A percentile compares a stretch with the other conserved stretches of the same genome.
phyloP scores from a whole-genome alignment of 1,140 invertebrate species.

The Penaeus vannamei region DNA sequence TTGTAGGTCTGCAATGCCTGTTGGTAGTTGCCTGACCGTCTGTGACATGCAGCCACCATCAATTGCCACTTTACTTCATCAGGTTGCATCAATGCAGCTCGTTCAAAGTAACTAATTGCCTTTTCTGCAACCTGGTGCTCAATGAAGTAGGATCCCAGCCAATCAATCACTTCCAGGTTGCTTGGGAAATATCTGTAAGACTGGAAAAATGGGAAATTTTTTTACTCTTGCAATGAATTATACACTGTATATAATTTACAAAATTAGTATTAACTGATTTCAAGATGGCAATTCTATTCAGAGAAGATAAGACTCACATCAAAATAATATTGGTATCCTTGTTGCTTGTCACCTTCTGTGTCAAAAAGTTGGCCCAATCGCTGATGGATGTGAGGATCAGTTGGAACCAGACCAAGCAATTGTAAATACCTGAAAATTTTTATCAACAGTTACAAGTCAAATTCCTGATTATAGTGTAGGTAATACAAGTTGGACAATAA shows the following conservation, averaged over 20 bases:
- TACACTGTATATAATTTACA: no score
- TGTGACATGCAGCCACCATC: constrained; percentile 87
- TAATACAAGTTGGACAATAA: not conserved
- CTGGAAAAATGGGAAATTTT: constrained; percentile 71
- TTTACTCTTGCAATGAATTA: no score
- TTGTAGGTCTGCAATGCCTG: constrained; percentile 85
- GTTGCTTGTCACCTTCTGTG: constrained; percentile 87
- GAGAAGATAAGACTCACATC: constrained; percentile 78
- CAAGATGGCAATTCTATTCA: not conserved
- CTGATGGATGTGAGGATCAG: constrained; percentile 86
- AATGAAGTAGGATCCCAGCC: constrained; percentile 92
- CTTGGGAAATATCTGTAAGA: constrained; percentile 91
- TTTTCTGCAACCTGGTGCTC: constrained; percentile 82
- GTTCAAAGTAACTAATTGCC: constrained; percentile 89
- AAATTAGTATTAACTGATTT: no score
- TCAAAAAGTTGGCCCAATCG: constrained; percentile 90
- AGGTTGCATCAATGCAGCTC: constrained; percentile 89
- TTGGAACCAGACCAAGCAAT: constrained; percentile 85
- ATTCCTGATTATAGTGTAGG: no score
- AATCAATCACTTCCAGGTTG: constrained; percentile 90
- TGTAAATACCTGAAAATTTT: constrained; percentile 82
- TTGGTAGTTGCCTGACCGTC: constrained; percentile 87
- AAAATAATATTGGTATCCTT: constrained; percentile 92
- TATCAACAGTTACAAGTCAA: no score
- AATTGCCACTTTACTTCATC: constrained; percentile 88